phyloP scores from a whole-genome alignment of 1,140 invertebrate genomes.

The Aethina tumida region DNA sequence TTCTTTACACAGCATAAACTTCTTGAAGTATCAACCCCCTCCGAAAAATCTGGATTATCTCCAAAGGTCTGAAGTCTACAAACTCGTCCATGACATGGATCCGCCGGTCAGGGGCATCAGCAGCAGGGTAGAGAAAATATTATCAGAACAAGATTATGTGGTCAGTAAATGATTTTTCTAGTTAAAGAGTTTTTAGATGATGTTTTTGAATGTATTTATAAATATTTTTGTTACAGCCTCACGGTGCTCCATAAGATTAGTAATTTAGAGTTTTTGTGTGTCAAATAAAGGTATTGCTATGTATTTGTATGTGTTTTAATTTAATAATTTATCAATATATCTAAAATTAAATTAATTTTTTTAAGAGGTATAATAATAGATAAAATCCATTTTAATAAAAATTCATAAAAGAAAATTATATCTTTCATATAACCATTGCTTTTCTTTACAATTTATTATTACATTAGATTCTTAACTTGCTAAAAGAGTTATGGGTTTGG shows the following conservation, averaged over 20 bases:
- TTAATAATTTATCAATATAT: no score
- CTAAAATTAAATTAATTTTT: no score
- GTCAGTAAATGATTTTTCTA: constrained; percentile 10
- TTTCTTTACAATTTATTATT: no score
- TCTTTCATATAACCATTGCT: no score
- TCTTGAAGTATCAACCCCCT: constrained; percentile 68
- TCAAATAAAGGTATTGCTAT: neutral
- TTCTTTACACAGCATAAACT: constrained; percentile 72
- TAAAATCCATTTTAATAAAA: no score
- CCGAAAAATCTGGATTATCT: constrained; percentile 56
- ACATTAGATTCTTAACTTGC: no score
- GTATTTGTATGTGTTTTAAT: no score
- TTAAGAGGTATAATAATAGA: no score
- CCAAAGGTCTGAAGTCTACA: constrained; percentile 62
- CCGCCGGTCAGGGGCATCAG: constrained; percentile 52
- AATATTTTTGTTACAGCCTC: neutral
- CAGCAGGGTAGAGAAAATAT: constrained; percentile 48
- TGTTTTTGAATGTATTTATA: constrained; percentile 1
- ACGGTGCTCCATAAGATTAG: neutral
- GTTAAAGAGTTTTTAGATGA: constrained; percentile 2
- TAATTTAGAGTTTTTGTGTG: neutral
- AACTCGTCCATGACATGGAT: constrained; percentile 63
- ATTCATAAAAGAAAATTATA: no score
- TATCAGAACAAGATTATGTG: constrained; percentile 51
- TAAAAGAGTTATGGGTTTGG: no score